These are phyloP conservation scores for Ditylenchus weischeri DNA, from an alignment of 2,888 invertebrate species.

Conservation along the genomic window DNA sequence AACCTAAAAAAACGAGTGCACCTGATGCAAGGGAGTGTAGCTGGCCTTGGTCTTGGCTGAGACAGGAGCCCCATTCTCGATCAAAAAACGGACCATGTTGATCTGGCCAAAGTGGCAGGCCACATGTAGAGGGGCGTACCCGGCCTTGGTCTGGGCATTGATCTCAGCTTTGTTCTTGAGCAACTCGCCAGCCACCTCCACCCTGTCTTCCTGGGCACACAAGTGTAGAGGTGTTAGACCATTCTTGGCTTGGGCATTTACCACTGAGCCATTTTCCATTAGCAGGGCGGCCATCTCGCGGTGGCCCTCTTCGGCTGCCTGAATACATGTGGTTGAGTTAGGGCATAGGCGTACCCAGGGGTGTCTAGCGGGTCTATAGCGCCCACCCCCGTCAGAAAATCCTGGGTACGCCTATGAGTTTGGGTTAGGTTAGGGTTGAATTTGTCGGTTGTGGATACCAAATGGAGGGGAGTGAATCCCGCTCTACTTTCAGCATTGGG, in stretches of 20 bases:
- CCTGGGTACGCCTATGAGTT: no score
- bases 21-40: conserved; percentile 84
- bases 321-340: no score
- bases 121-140: conserved; percentile 97
- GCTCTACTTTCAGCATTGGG: conserved; percentile 95
- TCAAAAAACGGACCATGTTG: conserved; percentile 88
- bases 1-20: background rate
- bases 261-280: conserved; percentile 79
- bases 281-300: conserved; percentile 90
- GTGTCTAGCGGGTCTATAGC: no score
- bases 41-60: conserved; percentile 66
- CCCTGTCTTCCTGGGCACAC: conserved; percentile 93
- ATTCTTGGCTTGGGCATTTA: conserved; percentile 68
- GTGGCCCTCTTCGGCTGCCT: conserved; percentile 80
- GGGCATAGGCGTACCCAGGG: no score
- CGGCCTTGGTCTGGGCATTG: conserved; percentile 71
- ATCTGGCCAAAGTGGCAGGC: conserved; percentile 95
- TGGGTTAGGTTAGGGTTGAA: no score
- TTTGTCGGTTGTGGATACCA: no score
- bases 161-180: conserved; percentile 75
- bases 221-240: conserved; percentile 94
- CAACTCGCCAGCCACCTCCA: conserved; percentile 77
- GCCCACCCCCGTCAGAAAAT: no score
- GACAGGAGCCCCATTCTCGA: conserved; percentile 80
- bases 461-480: conserved; percentile 89